Base-by-base conservation (phyloP, 37 sponge, comb jelly and placozoan species). In the Diacarnus erythraeanus region DNA sequence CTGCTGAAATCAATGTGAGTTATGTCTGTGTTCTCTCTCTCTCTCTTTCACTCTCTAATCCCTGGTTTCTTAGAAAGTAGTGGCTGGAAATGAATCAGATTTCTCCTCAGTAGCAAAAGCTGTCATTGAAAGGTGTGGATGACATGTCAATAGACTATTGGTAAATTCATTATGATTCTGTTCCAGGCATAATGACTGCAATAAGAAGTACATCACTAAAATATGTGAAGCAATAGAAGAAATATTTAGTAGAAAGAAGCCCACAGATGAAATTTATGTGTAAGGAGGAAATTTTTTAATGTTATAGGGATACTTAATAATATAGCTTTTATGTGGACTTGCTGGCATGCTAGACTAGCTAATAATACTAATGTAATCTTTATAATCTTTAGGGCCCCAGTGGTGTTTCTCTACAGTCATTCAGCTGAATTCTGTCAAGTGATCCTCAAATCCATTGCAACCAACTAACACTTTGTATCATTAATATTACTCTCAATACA, bases 1-100 rank as follows among this genome's bases (percentile, higher is more conserved):
- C 82, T n/a, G 76, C 74, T 41, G 83, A 86, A 71, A 29, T 83
- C 33, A 91, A 87, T 77, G 92, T 83, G 75, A 74, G 82, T 65
- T 1, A 69, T 72, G 44, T 71, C 35, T 12, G 1, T 39, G 25
- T 23, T 25, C 40, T 18, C 15, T 12, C 56, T 17, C 56, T 54
- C 56, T 17, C 56, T 54, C 56, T 17, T 17, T 54, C 56, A 10
- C 56, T 54, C 56, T 17, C 56, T 54, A 10, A 20, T 69, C 27
- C 12, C 37, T 69, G 8, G 6, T 56, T 2, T 41, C 35, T 30
- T 64, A 56, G 76, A 64, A 57, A 47, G 38, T 74, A 59, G 68
- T 31, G 56, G 76, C 33, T 31, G 66, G 59, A 57, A 80, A 64
- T 80, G 77, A 64, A 4, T 27, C 39, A 42, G 69, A 79, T 30